These are phyloP conservation scores for Brachionus koreanus DNA, from an alignment of 1,140 invertebrate genomes.

Conservation along the genomic window DNA sequence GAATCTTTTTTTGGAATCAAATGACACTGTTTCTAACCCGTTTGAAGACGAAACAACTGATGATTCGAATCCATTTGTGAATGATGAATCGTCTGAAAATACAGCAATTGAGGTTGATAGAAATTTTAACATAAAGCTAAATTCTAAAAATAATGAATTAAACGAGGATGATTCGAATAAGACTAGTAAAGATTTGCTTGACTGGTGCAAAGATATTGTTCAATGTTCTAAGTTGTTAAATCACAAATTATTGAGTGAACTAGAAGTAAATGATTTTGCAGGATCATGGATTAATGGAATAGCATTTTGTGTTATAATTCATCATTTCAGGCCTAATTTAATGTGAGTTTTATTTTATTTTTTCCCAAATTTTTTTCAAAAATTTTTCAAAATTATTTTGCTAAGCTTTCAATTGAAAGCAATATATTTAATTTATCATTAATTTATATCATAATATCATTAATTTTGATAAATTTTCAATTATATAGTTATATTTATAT, in stretches of 20 bases:
- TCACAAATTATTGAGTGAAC: neutral
- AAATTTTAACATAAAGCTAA: neutral
- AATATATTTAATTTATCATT: too few relatives aligned
- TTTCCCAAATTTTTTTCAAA: too few relatives aligned
- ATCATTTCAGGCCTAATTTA: conserved; percentile 44
- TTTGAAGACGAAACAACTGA: neutral
- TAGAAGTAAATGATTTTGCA: conserved; percentile 44
- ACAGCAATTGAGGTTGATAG: conserved; percentile 17
- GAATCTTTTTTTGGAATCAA: conserved; percentile 4
- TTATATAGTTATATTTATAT: too few relatives aligned
- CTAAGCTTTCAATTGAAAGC: too few relatives aligned
- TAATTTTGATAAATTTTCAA: too few relatives aligned
- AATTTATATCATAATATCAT: too few relatives aligned
- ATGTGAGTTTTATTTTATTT: neutral
- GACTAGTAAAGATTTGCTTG: conserved; percentile 13
- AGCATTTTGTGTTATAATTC: conserved; percentile 46
- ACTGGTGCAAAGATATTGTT: conserved; percentile 30
- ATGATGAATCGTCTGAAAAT: neutral
- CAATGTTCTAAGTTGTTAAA: neutral
- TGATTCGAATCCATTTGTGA: conserved; percentile 11
- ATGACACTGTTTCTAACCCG: neutral
- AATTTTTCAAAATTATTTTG: too few relatives aligned
- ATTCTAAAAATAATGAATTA: neutral
- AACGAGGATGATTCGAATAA: neutral
- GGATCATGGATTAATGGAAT: conserved; percentile 45